These are phyloP conservation scores for Gallirallus australis DNA, from an alignment of 2,797 vertebrate genomes.

Conservation along the genomic window DNA sequence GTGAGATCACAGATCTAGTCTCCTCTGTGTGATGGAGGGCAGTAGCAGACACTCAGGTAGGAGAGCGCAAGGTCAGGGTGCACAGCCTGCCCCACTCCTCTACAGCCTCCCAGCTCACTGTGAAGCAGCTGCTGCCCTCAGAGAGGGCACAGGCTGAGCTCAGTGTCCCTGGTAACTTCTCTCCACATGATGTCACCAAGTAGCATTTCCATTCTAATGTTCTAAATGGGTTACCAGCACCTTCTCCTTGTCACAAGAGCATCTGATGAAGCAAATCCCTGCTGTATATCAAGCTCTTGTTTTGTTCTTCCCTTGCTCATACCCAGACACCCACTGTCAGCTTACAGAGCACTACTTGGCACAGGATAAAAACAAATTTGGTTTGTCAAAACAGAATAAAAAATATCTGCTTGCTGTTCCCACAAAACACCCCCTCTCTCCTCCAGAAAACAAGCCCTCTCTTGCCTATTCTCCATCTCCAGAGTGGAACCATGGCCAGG, in stretches of 20 bases:
- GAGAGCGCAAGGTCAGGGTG: accelerated
- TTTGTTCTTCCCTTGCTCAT: neutral
- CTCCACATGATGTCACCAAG: neutral
- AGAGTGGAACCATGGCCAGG: neutral
- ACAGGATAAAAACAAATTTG: neutral
- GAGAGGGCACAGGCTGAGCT: neutral
- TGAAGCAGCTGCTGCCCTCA: neutral
- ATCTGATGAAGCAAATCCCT: neutral
- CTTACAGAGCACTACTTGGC: neutral
- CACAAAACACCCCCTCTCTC: neutral
- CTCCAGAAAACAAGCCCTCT: neutral
- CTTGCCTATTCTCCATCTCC: neutral
- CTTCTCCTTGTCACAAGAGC: neutral
- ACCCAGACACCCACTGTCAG: neutral
- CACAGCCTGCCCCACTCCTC: neutral
- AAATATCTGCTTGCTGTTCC: constrained; percentile 28
- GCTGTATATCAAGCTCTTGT: neutral
- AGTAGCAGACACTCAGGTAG: neutral
- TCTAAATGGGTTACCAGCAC: neutral
- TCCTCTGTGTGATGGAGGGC: neutral
- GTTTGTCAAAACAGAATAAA: neutral
- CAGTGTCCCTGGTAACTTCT: accelerated
- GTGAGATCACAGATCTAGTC: neutral
- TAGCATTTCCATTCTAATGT: neutral
- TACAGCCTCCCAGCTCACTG: neutral